These are phyloP conservation scores for Oophaga pumilio DNA, from an alignment of 2,113 vertebrate species.

Conservation along the genomic window DNA sequence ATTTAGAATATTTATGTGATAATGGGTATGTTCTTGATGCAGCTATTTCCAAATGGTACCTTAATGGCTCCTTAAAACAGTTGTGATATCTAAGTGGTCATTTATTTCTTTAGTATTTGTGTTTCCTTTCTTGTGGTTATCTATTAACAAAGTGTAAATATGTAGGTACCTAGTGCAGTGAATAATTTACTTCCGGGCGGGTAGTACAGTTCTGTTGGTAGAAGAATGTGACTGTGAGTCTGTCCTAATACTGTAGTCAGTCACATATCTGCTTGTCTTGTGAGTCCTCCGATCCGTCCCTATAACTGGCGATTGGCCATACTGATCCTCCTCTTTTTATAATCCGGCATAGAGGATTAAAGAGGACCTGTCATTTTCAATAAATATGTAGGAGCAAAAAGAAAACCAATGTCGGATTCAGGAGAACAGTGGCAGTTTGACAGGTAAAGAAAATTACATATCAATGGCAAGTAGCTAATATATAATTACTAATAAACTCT, in stretches of 20 bases:
- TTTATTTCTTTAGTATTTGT: background rate
- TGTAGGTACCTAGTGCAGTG: background rate
- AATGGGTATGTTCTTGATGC: background rate
- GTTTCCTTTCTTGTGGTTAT: background rate
- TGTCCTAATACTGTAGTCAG: background rate
- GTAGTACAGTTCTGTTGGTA: background rate
- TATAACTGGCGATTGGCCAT: background rate
- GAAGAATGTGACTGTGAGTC: background rate
- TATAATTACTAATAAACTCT: no score
- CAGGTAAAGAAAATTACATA: no score
- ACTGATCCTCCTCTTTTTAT: background rate
- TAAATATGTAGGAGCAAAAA: no score
- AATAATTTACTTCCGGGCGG: background rate
- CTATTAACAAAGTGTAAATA: background rate
- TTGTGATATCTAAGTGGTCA: background rate
- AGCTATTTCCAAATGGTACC: no score
- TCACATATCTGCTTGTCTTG: background rate
- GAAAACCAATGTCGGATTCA: no score
- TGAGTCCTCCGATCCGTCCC: background rate
- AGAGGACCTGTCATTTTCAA: no score
- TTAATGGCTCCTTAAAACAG: no score
- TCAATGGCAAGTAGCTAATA: no score
- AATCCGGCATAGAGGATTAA: no score
- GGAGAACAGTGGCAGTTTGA: no score
- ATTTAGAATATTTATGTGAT: background rate